Evolutionary conservation across 2,113 vertebrate species (phyloP), one percentile per base, ranked within the genome.

Genomic region (Chaetura pelagica): DNA sequence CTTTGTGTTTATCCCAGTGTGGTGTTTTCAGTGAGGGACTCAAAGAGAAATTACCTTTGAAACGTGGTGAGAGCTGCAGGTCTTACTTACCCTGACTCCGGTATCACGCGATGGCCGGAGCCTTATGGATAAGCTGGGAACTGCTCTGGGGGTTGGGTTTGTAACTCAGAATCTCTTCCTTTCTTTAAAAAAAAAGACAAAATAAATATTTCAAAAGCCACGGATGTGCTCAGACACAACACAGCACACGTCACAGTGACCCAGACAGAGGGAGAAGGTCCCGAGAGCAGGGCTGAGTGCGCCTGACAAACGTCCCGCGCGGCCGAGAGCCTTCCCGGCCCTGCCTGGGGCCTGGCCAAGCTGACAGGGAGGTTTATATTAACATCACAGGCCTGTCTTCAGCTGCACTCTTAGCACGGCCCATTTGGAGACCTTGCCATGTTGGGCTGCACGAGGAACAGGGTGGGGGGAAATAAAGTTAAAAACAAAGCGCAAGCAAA

Each of bases 81-180:
- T 78, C n/a, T 79, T 49, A 12, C 54, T 75, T 29, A 18, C 20
- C 55, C 1, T 3, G 7, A 5, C n/a, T 68, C 10, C 15, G 34
- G 21, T 7, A 10, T 20, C 51, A 20, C 0, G 12, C 0, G 2
- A 26, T 0, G 12, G 29, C 34, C 1, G 3, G n/a, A 32, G 15
- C 66, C 6, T 66, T 7, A 0, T 0, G 2, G 55, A 35, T 14
- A 75, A 69, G 67, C 54, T 66, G 5, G 9, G 42, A 85, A 4
- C 11, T 3, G 44, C 0, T 13, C 30, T 29, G 4, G n/a, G 51
- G 21, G 4, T 7, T 51, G 74, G 18, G 4, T 42, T 52, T 10
- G 0, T n/a, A 34, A 34, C 30, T 19, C 49, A 22, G 32, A 68
- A 55, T 38, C 0, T 0, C 18, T 51, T 21, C 40, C 29, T 23